Evolutionary conservation across 2,113 vertebrate genomes (phyloP).

Genomic region (Eublepharis macularius): DNA sequence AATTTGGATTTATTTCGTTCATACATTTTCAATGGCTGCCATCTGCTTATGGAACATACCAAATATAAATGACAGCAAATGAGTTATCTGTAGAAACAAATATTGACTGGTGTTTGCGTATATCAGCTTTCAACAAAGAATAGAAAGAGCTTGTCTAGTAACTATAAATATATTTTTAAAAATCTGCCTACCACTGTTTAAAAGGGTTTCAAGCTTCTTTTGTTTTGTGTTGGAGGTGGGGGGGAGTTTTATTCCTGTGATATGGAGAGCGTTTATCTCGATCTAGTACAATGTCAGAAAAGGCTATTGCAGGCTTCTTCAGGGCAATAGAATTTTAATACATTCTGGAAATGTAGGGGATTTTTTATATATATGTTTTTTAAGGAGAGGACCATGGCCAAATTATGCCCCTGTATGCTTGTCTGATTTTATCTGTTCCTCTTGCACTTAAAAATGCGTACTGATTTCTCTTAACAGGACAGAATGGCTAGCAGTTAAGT

Average conservation of each 20-base stretch:
- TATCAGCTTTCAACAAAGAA: constrained; percentile 73
- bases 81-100: constrained; percentile 50
- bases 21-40: constrained; percentile 52
- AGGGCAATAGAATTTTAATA: constrained; percentile 69
- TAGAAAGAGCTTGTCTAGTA: constrained; percentile 67
- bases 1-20: constrained; percentile 54
- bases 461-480: constrained; percentile 63
- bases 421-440: constrained; percentile 62
- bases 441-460: constrained; percentile 58
- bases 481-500: constrained; percentile 65
- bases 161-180: constrained; percentile 69
- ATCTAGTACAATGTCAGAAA: constrained; percentile 43
- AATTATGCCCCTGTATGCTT: constrained; percentile 57
- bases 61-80: constrained; percentile 37
- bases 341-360: constrained; percentile 60
- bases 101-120: constrained; percentile 53
- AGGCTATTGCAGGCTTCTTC: constrained; percentile 58
- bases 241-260: background rate
- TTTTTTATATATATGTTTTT: constrained; percentile 49
- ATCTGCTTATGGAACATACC: constrained; percentile 56
- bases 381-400: constrained; percentile 51
- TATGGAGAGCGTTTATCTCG: constrained; percentile 38
- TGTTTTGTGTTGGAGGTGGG: constrained; percentile 54
- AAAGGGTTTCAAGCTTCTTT: constrained; percentile 73
- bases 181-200: constrained; percentile 70